These are phyloP conservation scores for Lasioglossum leucozonium DNA, from an alignment of 2,888 invertebrate species.

Conservation along the genomic window DNA sequence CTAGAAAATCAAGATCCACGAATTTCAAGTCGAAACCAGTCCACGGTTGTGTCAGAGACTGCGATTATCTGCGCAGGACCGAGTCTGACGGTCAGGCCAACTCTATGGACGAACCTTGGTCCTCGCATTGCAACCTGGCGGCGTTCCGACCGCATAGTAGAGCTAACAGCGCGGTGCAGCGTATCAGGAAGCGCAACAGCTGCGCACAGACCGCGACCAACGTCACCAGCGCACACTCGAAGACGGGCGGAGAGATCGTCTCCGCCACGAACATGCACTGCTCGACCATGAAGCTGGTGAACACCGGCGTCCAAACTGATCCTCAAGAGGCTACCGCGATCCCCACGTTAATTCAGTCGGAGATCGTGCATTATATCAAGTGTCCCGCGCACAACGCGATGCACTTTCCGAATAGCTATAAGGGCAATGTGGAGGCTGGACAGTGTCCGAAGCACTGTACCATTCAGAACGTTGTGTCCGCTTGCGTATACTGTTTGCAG, in stretches of 20 bases:
- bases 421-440: conserved; percentile 40
- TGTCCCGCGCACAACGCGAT: conserved; percentile 61
- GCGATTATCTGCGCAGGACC: conserved; percentile 49
- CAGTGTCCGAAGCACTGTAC: conserved; percentile 55
- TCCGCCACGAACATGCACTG: conserved; percentile 59
- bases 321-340: conserved; percentile 44
- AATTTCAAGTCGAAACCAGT: conserved; percentile 61
- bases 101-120: conserved; percentile 79
- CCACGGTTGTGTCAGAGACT: conserved; percentile 38
- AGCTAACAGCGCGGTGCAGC: conserved; percentile 55
- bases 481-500: conserved; percentile 51
- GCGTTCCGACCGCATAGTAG: conserved; percentile 60
- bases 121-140: conserved; percentile 82
- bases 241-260: conserved; percentile 79
- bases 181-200: conserved; percentile 78
- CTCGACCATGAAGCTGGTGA: conserved; percentile 47
- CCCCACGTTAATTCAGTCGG: conserved; percentile 50
- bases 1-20: conserved; percentile 71
- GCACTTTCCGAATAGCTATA: conserved; percentile 51
- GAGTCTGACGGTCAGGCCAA: conserved; percentile 49
- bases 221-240: conserved; percentile 74
- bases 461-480: conserved; percentile 34
- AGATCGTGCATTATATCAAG: conserved; percentile 51
- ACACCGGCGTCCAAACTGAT: conserved; percentile 60
- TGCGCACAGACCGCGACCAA: conserved; percentile 80